Evolutionary conservation across 2,888 invertebrate species (phyloP).

Genomic region (Notocelia uddmanniana): DNA sequence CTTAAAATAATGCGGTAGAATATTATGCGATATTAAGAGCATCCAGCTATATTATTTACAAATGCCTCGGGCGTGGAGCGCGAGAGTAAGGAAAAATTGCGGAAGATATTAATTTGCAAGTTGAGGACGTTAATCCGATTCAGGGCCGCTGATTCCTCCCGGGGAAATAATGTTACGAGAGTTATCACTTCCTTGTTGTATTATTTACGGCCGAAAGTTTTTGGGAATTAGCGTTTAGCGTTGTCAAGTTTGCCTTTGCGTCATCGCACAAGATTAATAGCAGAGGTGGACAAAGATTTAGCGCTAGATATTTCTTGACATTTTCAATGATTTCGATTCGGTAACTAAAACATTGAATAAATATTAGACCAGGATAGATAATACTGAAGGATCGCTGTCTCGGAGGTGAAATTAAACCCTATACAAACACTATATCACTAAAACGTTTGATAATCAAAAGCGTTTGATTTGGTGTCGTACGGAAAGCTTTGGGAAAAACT

Average conservation of each 20-base stretch:
- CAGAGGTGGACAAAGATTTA: neutral
- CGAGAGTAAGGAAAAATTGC: constrained; percentile 14
- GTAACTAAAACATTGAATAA: too few species aligned
- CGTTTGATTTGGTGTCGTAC: too few species aligned
- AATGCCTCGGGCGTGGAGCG: neutral
- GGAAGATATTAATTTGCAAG: constrained; percentile 38
- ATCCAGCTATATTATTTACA: neutral
- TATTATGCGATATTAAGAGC: neutral
- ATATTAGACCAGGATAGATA: neutral
- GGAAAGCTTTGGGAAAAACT: too few species aligned
- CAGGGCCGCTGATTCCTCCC: constrained; percentile 10
- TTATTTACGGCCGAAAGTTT: constrained; percentile 37
- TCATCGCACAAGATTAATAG: constrained; percentile 4
- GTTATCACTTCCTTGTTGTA: constrained; percentile 39
- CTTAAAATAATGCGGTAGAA: neutral
- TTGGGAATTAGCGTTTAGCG: neutral
- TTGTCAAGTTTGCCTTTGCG: neutral
- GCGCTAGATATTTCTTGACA: neutral
- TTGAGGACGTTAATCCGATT: constrained; percentile 18
- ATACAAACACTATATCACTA: too few species aligned
- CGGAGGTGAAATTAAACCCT: too few species aligned
- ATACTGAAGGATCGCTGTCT: neutral
- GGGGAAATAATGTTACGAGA: constrained; percentile 22
- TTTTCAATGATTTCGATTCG: too few species aligned
- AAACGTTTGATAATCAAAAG: too few species aligned